Percentiles rank a stretch among this genome's conserved stretches.
These are phyloP conservation scores for Canis aureus DNA, from an alignment of 2,113 vertebrate species.

Conservation along the genomic window DNA sequence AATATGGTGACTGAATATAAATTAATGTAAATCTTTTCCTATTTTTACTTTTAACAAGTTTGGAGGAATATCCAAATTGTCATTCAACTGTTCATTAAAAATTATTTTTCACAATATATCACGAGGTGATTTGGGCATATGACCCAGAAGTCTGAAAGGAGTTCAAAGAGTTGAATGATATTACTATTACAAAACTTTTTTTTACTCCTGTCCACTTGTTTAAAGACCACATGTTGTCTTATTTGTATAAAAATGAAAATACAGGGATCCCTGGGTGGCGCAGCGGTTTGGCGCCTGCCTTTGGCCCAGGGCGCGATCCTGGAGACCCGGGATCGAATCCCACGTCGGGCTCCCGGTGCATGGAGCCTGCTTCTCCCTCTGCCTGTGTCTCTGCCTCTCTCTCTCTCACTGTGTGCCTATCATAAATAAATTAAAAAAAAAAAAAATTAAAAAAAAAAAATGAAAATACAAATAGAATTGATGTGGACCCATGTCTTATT, in stretches of 20 bases:
- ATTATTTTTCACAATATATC: not conserved
- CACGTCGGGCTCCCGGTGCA: too few species aligned
- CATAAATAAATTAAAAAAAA: too few species aligned
- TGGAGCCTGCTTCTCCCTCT: too few species aligned
- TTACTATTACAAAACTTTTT: not conserved
- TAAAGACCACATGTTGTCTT: not conserved
- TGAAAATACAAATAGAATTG: not conserved
- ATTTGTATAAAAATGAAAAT: slow-evolving; percentile 26
- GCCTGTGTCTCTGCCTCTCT: too few species aligned
- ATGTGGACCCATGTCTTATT: not conserved
- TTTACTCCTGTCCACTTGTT: not conserved
- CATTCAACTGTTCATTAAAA: not conserved
- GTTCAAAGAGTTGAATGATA: not conserved
- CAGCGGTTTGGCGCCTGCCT: too few species aligned
- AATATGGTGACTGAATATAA: not conserved
- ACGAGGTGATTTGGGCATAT: not conserved
- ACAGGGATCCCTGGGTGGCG: too few species aligned
- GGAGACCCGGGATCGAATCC: too few species aligned
- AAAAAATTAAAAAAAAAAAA: too few species aligned
- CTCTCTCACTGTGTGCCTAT: too few species aligned
- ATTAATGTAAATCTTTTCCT: not conserved
- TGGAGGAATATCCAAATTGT: not conserved
- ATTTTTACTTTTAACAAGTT: slow-evolving; percentile 25
- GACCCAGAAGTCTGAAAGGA: not conserved
- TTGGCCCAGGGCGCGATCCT: too few species aligned